Percentiles rank a stretch among this genome's conserved stretches.
phyloP scores from a whole-genome alignment of 2,797 vertebrate species.

The Microtus californicus region DNA sequence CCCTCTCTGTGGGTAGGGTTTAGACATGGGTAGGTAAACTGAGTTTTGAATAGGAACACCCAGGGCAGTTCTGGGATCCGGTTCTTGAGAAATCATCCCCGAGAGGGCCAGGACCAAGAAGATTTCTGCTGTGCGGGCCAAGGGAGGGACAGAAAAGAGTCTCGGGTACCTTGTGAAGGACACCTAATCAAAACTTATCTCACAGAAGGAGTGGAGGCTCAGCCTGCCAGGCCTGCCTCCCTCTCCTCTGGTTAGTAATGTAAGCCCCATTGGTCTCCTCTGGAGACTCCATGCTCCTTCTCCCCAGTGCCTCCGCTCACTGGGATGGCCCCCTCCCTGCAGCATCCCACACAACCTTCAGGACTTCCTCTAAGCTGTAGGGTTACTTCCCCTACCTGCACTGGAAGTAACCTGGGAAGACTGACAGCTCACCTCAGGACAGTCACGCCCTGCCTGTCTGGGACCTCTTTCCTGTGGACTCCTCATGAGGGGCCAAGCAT shows the following conservation, averaged over 20 bases:
- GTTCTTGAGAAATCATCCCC: neutral
- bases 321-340: too few species aligned
- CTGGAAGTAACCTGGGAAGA: neutral
- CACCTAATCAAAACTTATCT: neutral
- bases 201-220: neutral
- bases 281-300: neutral
- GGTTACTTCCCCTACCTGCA: neutral
- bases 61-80: neutral
- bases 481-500: slow-evolving; percentile 58
- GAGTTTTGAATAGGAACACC: neutral
- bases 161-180: neutral
- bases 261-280: neutral
- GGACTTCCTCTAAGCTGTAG: neutral
- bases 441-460: neutral
- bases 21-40: neutral
- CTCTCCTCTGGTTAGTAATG: neutral
- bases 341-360: neutral
- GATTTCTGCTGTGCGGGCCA: neutral
- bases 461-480: neutral
- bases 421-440: neutral
- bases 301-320: neutral
- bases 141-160: neutral
- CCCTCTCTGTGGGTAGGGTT: neutral
- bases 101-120: neutral
- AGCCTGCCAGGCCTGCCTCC: neutral